phyloP scores from a whole-genome alignment of 2,888 invertebrate genomes.

The Lithophane ornitopus region DNA sequence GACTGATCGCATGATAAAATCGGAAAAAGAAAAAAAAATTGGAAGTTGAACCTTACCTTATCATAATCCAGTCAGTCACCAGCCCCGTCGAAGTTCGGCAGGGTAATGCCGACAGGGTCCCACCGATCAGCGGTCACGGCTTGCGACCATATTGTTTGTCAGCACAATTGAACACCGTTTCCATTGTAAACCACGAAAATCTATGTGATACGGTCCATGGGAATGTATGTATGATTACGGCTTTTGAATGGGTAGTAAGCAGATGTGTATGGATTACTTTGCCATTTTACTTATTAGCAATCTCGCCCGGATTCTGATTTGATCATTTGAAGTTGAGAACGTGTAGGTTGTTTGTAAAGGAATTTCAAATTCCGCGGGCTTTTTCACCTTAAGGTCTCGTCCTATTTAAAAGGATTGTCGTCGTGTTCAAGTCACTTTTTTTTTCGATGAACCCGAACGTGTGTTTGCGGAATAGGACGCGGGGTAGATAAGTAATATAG shows the following conservation, averaged over 20 bases:
- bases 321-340: too few species aligned
- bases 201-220: slow-evolving; percentile 43
- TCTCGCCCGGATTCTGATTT: too few species aligned
- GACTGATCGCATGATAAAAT: too few species aligned
- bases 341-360: too few species aligned
- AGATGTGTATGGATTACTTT: not conserved
- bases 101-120: slow-evolving; percentile 68
- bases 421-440: too few species aligned
- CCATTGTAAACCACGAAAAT: slow-evolving; percentile 70
- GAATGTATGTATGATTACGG: slow-evolving; percentile 20
- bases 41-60: slow-evolving; percentile 68
- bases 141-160: slow-evolving; percentile 74
- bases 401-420: too few species aligned
- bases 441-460: too few species aligned
- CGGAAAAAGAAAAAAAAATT: too few species aligned
- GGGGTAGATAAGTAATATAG: too few species aligned
- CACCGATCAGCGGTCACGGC: slow-evolving; percentile 76
- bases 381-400: too few species aligned
- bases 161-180: slow-evolving; percentile 71
- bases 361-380: too few species aligned
- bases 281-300: not conserved
- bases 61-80: slow-evolving; percentile 66
- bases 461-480: too few species aligned
- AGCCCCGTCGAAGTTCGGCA: slow-evolving; percentile 64
- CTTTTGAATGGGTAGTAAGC: not conserved